A percentile compares a stretch with the other conserved stretches of the same genome.
Conservation (phyloP, 2,113 vertebrate species). For the Danio rerio region DNA sequence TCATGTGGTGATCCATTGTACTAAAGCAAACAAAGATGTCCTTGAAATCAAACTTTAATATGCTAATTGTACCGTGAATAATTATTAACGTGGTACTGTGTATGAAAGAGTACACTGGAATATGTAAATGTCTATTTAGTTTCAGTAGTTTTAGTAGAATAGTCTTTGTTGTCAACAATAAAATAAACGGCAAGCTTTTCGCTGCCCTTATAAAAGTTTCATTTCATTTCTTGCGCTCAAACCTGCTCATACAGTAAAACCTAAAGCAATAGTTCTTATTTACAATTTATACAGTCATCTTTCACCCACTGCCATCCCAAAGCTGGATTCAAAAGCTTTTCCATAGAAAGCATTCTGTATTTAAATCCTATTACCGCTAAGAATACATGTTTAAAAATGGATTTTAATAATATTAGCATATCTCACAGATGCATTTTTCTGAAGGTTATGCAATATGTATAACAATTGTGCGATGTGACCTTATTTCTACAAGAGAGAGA, state of each 20-base stretch:
- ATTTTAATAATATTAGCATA: conserved; percentile 3
- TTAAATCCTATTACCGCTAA: not conserved
- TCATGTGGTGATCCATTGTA: not conserved
- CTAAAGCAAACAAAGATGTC: not conserved
- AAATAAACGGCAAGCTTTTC: not conserved
- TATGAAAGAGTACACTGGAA: not conserved
- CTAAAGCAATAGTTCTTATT: too few relatives aligned
- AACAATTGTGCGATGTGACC: conserved; percentile 17
- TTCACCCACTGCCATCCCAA: not conserved
- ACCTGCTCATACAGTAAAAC: too few relatives aligned
- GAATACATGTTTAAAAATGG: conserved; percentile 18
- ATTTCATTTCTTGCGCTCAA: too few relatives aligned
- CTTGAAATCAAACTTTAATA: not conserved
- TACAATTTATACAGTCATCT: not conserved
- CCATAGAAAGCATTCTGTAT: not conserved
- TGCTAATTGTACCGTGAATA: not conserved
- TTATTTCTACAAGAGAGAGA: conserved; percentile 27
- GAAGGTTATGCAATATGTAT: conserved; percentile 9
- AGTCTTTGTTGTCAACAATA: not conserved
- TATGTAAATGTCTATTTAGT: not conserved
- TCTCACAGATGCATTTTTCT: conserved; percentile 34
- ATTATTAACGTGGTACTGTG: not conserved
- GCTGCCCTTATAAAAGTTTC: too few relatives aligned
- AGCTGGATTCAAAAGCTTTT: conserved; percentile 3
- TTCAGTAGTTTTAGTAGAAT: not conserved